Evolutionary conservation across 2,113 vertebrate species (phyloP), one percentile per base, ranked within the genome.

Genomic region (Heterochromis multidens): DNA sequence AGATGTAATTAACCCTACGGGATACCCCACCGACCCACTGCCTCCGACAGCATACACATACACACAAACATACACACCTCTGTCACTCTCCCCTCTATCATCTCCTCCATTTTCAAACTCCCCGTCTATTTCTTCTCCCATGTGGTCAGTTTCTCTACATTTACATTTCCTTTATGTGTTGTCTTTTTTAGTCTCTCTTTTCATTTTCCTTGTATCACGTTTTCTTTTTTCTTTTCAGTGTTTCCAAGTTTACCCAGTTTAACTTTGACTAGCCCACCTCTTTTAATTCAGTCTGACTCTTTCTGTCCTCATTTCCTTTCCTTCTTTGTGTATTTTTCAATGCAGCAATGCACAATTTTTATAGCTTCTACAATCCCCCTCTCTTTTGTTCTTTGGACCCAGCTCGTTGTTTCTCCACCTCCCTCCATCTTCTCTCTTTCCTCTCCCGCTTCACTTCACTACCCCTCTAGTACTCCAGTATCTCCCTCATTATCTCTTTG

Each of bases 1-100:
- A 95, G 91, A 95, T 95, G 94, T 95, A 96, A 96, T 96, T 95
- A 95, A 95, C 95, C 95, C 93, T 93, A 89, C 80, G 89, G 95
- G 95, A 95, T 92, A 76, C 87, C 81, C 76, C 27, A 60, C 83
- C 80, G 2, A 80, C 78, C 23, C 33, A 31, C 25, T 35, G 43
- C 29, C 49, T 74, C 25, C 31, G 29, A 56, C 27, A n/a, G 33
- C 65, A 63, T 29, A 72, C 61, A 62, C 76, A 83, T 72, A 56
- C 79, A 80, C 77, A 81, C 70, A 62, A 77, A 80, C 80, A 40
- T 54, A 83, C 79, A 80, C 62, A 52, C 43, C 67, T 74, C 67
- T 52, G 67, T 74, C 67, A 52, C 17, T 31, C 43, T 31, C 25
- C 2, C 43, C 43, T 74, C 4, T 74, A 63, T 67, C 77, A 31